Evolutionary conservation across 2,888 invertebrate species (phyloP), one percentile per base, ranked within the genome.

Genomic region (Amblyjoppa fuscipennis): DNA sequence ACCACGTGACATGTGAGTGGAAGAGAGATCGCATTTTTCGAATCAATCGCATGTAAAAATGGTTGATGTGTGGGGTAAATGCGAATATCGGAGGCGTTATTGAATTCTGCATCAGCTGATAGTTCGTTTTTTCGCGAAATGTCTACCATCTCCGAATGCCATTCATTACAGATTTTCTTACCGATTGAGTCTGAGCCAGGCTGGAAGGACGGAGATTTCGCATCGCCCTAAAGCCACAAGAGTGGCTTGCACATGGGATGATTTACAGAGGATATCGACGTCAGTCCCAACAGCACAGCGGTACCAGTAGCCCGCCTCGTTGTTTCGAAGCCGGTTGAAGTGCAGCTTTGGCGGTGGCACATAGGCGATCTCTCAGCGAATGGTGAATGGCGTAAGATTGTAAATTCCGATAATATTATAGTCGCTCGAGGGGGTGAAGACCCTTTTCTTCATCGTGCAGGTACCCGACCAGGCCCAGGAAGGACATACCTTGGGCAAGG

Each of bases 401-500:
- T 31, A 20, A 70, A 56, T 71, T 61, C 66, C 76, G 76, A 80
- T 71, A 61, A 34, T 69, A 34, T 59, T 69, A 74, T 61, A 71
- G 80, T n/a, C 34, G 34, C n/a, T 20, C 38, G 31, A 64, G 71
- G 31, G 68, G 38, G 68, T 66, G 9, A 28, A 41, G 20, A n/a
- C 28, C 73, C n/a, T 61, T 81, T 68, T 31, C 45, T 49, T 70
- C 69, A 75, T 66, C 74, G 71, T 38, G 70, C 84, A 79, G 86
- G 81, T 86, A 86, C 34, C 51, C 20, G n/a, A 31, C 20, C 71
- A 16, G 45, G 64, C 9, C 9, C 20, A 49, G 38, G n/a, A 56
- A 68, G 69, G 77, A 75, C 38, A 75, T 68, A 74, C 16, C n/a
- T 5, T n/a, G n/a, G 45, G 31, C 11, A 16, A 31, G 51, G 34